Base-by-base conservation (phyloP, 2,113 vertebrate genomes). In the Siphamia tubifer region DNA sequence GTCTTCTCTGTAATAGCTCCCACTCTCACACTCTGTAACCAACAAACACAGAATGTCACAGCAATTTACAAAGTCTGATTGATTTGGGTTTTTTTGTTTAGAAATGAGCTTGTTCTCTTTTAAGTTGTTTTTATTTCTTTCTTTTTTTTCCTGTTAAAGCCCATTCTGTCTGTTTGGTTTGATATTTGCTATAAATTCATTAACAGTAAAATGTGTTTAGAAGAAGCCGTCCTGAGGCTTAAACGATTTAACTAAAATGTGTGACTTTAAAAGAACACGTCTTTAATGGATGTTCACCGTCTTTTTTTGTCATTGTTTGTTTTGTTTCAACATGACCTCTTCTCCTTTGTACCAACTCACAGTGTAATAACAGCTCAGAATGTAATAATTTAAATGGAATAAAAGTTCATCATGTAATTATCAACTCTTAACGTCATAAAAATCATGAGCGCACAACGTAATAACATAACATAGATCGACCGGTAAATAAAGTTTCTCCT, bases 21-120 rank as follows among this genome's bases (percentile, higher is more conserved):
- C 7, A 1, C 43, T 66, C 42, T 36, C n/a, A 84, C 45, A 44
- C 66, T 75, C 63, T 35, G 20, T 70, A 24, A 17, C 23, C 13
- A 42, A 40, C 52, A 58, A 55, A 61, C 36, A 49, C 27, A 6
- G 49, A 51, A 74, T 53, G 62, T 79, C 71, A 75, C 31, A 34
- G 77, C 58, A 66, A 77, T 79, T 83, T 79, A 20, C 5, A 66
- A 76, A 68, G 51, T 68, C 74, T 77, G 76, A 82, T 68, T 67
- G 68, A 60, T 32, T 80, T 73, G 27, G n/a, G n/a, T n/a, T n/a
- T 57, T 80, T 52, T 34, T 13, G 19, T 40, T 45, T 16, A 34
- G 20, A 43, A 51, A 66, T 63, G 23, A 2, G 20, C 39, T 67
- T 73, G 23, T 42, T 60, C 23, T 60, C 31, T 44, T 73, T 17